phyloP scores from a whole-genome alignment of 2,888 invertebrate species.

The Agriotes lineatus region DNA sequence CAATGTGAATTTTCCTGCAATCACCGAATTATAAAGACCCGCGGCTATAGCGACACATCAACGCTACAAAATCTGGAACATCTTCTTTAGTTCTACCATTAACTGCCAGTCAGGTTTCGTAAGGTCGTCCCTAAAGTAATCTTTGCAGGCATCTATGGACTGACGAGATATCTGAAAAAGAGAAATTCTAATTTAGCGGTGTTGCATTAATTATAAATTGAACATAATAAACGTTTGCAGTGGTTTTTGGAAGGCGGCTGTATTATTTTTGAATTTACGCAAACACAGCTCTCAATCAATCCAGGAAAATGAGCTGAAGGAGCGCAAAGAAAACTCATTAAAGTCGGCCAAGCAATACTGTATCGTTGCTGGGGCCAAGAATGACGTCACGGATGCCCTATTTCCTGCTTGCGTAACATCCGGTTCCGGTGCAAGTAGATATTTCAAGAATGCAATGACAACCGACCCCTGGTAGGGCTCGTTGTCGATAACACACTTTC shows the following conservation, averaged over 20 bases:
- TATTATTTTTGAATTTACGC: no score
- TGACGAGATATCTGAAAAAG: constrained; percentile 96
- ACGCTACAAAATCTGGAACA: constrained; percentile 91
- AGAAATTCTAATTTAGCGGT: no score
- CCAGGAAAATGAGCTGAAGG: not conserved
- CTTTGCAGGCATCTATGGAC: constrained; percentile 99
- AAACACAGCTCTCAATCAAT: no score
- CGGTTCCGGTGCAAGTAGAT: constrained; percentile 48
- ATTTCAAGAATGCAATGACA: constrained; percentile 42
- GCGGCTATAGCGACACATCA: not conserved
- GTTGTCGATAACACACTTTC: constrained; percentile 43
- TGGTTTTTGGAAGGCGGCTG: no score
- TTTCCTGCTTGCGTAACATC: constrained; percentile 52
- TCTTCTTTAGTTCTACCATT: constrained; percentile 98
- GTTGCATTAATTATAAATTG: no score
- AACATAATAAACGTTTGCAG: no score
- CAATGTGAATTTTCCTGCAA: constrained; percentile 3
- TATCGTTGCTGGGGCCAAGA: constrained; percentile 47
- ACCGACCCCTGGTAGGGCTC: constrained; percentile 17
- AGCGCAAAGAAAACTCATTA: constrained; percentile 6
- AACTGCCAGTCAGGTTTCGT: constrained; percentile 98
- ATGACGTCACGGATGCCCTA: constrained; percentile 56
- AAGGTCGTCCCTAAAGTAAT: constrained; percentile 98
- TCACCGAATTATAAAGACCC: not conserved
- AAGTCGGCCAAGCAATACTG: not conserved